Conservation (phyloP, 2,113 vertebrate genomes). For the Thamnaconus septentrionalis region DNA sequence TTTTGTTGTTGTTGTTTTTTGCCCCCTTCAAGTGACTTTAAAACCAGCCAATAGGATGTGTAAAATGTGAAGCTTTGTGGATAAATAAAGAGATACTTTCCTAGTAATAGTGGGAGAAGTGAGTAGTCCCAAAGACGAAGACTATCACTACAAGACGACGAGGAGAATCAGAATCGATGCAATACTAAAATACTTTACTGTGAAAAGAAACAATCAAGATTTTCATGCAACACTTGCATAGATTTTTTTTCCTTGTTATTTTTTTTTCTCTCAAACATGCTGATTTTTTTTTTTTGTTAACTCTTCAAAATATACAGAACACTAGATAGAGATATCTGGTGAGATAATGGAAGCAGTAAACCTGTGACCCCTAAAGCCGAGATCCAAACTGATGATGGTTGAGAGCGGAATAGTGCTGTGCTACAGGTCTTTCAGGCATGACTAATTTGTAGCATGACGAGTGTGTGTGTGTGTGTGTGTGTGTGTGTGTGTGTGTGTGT, state of each 20-base stretch:
- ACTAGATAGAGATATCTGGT: constrained; percentile 69
- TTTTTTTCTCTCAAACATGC: constrained; percentile 72
- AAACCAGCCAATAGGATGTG: constrained; percentile 13
- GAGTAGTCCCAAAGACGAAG: constrained; percentile 67
- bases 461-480: background rate
- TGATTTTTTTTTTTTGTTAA: constrained; percentile 54
- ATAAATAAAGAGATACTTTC: constrained; percentile 40
- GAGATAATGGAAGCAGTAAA: constrained; percentile 70
- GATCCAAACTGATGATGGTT: constrained; percentile 38
- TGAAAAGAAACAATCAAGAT: constrained; percentile 75
- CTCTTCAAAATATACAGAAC: constrained; percentile 75
- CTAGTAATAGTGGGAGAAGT: constrained; percentile 52
- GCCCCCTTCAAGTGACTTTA: constrained; percentile 32
- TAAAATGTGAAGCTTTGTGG: constrained; percentile 27
- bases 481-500: constrained; percentile 20
- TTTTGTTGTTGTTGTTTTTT: constrained; percentile 21
- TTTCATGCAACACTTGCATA: constrained; percentile 85
- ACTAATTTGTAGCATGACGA: constrained; percentile 1
- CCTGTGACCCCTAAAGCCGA: constrained; percentile 26
- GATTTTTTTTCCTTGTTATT: constrained; percentile 68
- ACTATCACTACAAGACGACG: constrained; percentile 70
- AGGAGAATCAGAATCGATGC: constrained; percentile 49
- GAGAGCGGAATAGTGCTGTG: constrained; percentile 53
- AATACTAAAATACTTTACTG: constrained; percentile 75
- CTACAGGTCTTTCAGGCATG: constrained; percentile 55